Evolutionary conservation across 2,888 invertebrate species (phyloP), one percentile per base, ranked within the genome.

Genomic region (Andrena fulva): DNA sequence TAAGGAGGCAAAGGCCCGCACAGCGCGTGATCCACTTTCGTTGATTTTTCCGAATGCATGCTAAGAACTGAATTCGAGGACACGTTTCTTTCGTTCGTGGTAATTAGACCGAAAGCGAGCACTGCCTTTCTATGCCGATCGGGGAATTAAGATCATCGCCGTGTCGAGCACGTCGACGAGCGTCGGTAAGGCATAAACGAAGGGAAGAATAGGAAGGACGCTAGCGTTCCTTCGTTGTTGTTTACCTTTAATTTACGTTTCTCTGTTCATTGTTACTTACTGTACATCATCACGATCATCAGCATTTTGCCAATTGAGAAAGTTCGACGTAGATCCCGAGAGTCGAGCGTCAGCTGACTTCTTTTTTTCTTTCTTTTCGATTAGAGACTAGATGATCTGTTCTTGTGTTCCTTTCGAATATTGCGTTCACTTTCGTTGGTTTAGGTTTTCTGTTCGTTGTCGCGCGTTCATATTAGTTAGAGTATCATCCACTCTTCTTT

Each of bases 211-310:
- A 63, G 24, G 20, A 42, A 20, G 69, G 35, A 56, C 56, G 33
- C 24, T 12, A 42, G 35, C 8, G 27, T 59, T 27, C 56, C 69
- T 27, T 69, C 56, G 24, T 59, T 27, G 56, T 54, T 35, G 27
- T 33, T 56, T 42, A 33, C 66, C 24, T 50, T 66, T 10, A 12
- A 33, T 33, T 16, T 59, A 16, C 35, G 33, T 62, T 33, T 20
- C 24, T 24, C 35, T 33, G 8, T 10, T 60, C 29, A 42, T 66
- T 27, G 56, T 60, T 67, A 24, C 50, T 72, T 64, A 77, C 72
- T 72, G 59, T 56, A 24, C 24, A 56, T 56, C 24, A 24, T 56
- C 82, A 85, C 68, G 67, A 73, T 85, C 85, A 85, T 85, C 73
- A 82, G 76, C 85, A 85, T 82, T 29, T 74, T 71, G 77, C 73